A percentile compares a stretch with the other conserved stretches of the same genome.
Conservation (phyloP, 2,797 vertebrate genomes). For the Buphagus erythrorhynchus region DNA sequence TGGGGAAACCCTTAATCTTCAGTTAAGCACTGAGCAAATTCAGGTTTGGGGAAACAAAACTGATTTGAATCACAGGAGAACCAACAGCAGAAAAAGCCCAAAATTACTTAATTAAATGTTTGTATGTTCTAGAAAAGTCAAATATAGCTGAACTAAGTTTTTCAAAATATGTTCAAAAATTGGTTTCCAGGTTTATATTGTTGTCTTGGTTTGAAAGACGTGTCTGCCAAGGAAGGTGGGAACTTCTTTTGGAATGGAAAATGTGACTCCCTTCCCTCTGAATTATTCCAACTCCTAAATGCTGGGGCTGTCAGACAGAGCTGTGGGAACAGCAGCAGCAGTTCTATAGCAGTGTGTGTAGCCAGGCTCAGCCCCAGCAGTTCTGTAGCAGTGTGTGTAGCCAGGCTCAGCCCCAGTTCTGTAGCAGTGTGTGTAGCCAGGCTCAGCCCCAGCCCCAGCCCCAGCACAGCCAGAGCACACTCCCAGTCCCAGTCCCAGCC, state of each 20-base stretch:
- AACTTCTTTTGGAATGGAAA: background rate
- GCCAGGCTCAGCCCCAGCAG: too few relatives aligned
- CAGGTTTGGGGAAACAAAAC: background rate
- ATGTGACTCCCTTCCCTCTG: accelerated
- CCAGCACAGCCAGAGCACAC: too few relatives aligned
- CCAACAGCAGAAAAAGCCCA: background rate
- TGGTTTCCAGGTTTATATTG: background rate
- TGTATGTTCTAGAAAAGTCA: background rate
- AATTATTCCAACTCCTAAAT: background rate
- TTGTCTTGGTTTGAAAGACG: background rate
- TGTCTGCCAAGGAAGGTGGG: accelerated
- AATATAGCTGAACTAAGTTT: background rate
- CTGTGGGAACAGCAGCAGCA: accelerated
- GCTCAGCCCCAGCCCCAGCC: too few relatives aligned
- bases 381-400: too few relatives aligned
- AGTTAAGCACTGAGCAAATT: background rate
- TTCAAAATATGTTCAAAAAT: background rate
- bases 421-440: too few relatives aligned
- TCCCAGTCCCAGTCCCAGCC: too few relatives aligned
- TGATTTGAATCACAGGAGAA: background rate
- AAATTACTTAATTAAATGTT: background rate
- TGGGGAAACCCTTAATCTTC: background rate
- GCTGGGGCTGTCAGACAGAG: accelerated
- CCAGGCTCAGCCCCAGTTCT: too few relatives aligned
- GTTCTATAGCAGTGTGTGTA: too few relatives aligned